These are phyloP conservation scores for Brachypodius melanocephalos DNA, from an alignment of 2,113 vertebrate species.

Conservation along the genomic window DNA sequence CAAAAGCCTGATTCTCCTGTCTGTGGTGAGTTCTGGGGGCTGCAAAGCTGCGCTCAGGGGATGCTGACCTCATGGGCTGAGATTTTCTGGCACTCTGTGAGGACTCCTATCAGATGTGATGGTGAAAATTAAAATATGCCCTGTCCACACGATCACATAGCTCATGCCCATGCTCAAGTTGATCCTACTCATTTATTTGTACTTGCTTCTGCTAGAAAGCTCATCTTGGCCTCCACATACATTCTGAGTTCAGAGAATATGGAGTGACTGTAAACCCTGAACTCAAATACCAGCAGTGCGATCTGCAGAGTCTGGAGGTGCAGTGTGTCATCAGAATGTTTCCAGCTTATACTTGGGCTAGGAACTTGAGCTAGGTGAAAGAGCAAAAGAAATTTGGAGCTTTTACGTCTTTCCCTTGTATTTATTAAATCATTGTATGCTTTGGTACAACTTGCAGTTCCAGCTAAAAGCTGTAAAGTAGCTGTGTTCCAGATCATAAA, in stretches of 20 bases:
- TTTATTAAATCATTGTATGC: neutral
- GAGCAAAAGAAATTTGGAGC: neutral
- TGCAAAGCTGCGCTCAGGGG: neutral
- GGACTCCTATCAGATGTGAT: neutral
- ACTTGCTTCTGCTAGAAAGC: neutral
- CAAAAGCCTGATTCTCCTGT: neutral
- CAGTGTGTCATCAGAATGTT: neutral
- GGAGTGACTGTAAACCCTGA: neutral
- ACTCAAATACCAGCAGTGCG: neutral
- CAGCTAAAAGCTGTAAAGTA: slow-evolving; percentile 35
- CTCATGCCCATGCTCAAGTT: neutral
- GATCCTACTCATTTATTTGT: neutral
- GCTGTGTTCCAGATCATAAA: slow-evolving; percentile 66
- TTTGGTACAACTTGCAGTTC: neutral
- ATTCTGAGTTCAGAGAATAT: neutral
- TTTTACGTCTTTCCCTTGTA: neutral
- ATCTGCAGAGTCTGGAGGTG: neutral
- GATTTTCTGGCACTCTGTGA: neutral
- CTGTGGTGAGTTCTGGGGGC: neutral
- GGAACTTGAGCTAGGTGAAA: neutral
- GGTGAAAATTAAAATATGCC: neutral
- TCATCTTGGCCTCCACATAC: neutral
- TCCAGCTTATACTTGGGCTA: neutral
- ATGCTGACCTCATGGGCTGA: neutral
- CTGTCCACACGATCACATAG: neutral